phyloP scores from a whole-genome alignment of 2,888 invertebrate genomes.

The Pammene aurita region DNA sequence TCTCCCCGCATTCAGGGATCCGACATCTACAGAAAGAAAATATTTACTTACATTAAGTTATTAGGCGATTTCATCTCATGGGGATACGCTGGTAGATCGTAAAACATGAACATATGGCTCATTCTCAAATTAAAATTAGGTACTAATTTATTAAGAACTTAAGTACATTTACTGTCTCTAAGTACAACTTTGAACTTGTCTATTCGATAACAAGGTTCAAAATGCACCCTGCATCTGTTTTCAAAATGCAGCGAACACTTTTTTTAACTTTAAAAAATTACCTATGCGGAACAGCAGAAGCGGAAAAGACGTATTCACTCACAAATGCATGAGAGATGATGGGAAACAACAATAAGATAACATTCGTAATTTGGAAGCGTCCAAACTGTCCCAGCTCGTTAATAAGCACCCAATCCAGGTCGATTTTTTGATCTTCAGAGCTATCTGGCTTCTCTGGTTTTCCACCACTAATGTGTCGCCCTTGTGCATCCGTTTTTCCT shows the following conservation, averaged over 20 bases:
- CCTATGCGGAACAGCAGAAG: constrained; percentile 84
- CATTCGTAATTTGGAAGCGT: constrained; percentile 80
- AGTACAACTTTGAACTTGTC: too few species aligned
- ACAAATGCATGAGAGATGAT: constrained; percentile 82
- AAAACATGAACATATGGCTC: too few species aligned
- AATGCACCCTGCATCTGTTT: too few species aligned
- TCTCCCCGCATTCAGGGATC: constrained; percentile 78
- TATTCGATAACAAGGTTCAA: too few species aligned
- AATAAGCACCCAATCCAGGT: constrained; percentile 63
- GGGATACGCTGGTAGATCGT: too few species aligned
- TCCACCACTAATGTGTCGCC: not conserved
- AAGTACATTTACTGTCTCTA: too few species aligned
- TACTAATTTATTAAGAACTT: too few species aligned
- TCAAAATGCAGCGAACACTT: too few species aligned
- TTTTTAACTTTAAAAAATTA: constrained; percentile 56
- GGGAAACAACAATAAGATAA: constrained; percentile 79
- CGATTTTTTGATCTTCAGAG: not conserved
- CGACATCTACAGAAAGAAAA: constrained; percentile 66
- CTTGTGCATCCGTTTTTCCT: not conserved
- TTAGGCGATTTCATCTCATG: too few species aligned
- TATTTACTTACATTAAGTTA: too few species aligned
- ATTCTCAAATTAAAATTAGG: too few species aligned
- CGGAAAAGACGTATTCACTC: constrained; percentile 84
- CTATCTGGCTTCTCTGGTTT: not conserved
- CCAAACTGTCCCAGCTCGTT: constrained; percentile 78